These are phyloP conservation scores for Drosophila sturtevanti DNA, from an alignment of 1,140 invertebrate species.

Conservation along the genomic window DNA sequence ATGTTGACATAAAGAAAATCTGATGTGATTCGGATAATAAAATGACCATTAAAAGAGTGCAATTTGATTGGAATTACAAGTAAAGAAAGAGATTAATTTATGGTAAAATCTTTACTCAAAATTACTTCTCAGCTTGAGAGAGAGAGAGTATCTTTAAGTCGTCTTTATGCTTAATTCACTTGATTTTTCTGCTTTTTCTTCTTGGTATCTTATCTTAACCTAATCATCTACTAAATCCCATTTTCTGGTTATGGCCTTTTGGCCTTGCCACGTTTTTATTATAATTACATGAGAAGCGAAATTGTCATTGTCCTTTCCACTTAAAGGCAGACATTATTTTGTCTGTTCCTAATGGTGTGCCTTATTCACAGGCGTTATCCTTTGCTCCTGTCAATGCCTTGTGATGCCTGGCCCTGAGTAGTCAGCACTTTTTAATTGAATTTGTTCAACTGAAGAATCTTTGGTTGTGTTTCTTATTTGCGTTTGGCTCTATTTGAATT, in stretches of 20 bases:
- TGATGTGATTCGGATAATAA: no score
- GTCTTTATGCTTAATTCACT: constrained; percentile 35
- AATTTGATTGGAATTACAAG: no score
- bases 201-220: constrained; percentile 39
- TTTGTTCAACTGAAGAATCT: constrained; percentile 35
- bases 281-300: constrained; percentile 6
- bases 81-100: no score
- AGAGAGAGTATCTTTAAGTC: neutral
- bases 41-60: no score
- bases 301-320: constrained; percentile 4
- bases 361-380: constrained; percentile 5
- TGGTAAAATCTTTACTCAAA: neutral
- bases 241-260: constrained; percentile 7
- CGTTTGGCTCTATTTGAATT: constrained; percentile 64
- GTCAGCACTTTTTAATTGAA: constrained; percentile 81
- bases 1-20: no score
- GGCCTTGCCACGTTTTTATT: constrained; percentile 8
- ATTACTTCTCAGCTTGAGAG: neutral
- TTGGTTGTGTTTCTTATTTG: constrained; percentile 56
- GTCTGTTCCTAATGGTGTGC: constrained; percentile 9
- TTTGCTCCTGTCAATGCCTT: constrained; percentile 44
- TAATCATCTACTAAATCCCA: constrained; percentile 8
- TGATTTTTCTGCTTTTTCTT: constrained; percentile 28
- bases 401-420: neutral
- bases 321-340: constrained; percentile 5